phyloP scores from a whole-genome alignment of 2,113 vertebrate genomes.

The Pterocles gutturalis region DNA sequence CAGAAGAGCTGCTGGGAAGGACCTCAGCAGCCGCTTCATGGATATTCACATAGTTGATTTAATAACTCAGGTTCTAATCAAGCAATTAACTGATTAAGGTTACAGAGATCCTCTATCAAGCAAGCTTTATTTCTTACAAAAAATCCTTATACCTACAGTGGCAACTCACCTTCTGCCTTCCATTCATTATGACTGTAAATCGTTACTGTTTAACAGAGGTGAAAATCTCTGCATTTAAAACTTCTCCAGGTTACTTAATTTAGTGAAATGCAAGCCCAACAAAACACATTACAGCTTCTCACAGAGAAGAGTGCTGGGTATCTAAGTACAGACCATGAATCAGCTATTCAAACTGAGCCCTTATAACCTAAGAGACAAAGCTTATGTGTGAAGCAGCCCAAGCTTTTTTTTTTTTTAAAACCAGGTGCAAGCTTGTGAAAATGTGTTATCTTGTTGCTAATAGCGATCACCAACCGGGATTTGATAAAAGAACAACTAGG shows the following conservation, averaged over 20 bases:
- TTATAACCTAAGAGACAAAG: slow-evolving; percentile 6
- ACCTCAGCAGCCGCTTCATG: not conserved
- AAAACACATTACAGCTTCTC: not conserved
- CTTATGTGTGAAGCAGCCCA: not conserved
- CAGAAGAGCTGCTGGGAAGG: not conserved
- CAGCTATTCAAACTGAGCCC: slow-evolving; percentile 8
- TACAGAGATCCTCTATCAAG: not conserved
- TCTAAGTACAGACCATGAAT: not conserved
- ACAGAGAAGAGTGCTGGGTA: not conserved
- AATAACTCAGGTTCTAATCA: not conserved
- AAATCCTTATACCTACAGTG: not conserved
- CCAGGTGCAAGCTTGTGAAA: slow-evolving; percentile 52
- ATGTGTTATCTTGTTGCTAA: slow-evolving; percentile 37
- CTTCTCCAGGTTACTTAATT: not conserved
- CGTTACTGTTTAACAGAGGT: not conserved
- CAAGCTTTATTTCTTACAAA: not conserved
- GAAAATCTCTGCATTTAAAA: not conserved
- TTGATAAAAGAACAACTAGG: slow-evolving; percentile 60
- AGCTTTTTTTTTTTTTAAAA: not conserved
- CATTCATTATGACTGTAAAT: not conserved
- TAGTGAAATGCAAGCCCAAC: not conserved
- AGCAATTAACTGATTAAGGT: not conserved
- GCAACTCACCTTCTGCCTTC: not conserved
- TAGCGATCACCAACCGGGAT: slow-evolving; percentile 54
- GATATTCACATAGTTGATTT: not conserved